Base-by-base conservation (phyloP, 35 echinoderm and acorn worm genomes). In the Heliocidaris erythrogramma region DNA sequence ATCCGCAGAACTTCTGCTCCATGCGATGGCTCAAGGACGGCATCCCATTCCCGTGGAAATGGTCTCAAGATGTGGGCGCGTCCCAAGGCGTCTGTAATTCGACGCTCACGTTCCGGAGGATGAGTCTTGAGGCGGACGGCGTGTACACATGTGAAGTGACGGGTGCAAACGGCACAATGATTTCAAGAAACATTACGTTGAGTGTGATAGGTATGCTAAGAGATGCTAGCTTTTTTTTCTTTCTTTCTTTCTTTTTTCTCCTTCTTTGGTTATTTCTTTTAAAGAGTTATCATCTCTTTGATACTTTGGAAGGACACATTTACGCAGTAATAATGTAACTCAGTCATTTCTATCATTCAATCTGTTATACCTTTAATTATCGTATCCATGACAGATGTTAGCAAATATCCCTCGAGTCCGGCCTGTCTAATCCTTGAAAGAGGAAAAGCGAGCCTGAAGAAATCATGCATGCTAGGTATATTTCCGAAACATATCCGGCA, bases 1-100 rank as follows among this genome's bases (percentile, higher is more conserved):
- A 89, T 18, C 87, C 87, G 12, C 12, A 89, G 31, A 89, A 89
- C 87, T 89, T 89, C 47, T 89, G 87, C 87, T 42, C 87, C 87
- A 32, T 89, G 31, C 87, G 47, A 18, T 89, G 87, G 87, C 32
- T 89, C 29, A 89, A 89, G 11, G 87, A 89, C 87, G 87, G 87
- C 32, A 18, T 14, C 4, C 87, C 87, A 12, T 47, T 89, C 6
- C 87, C 87, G 24, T 89, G 87, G 87, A 31, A 13, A 18, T 24
- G 31, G 87, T 17, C 31, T 27, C 31, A 47, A 30, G 87, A 42
- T 5, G 12, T 89, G 87, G 87, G 60, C 24, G 16, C 24, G 60
- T 6, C 86, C 9, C 47, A 89, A 13, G 87, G 32, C 12, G 30
- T 14, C 31, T 89, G 87, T 24, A 89, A 89, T 48, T 89, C 31